Evolutionary conservation across 2,113 vertebrate genomes (phyloP), one percentile per base, ranked within the genome.

Genomic region (Cinclus cinclus): DNA sequence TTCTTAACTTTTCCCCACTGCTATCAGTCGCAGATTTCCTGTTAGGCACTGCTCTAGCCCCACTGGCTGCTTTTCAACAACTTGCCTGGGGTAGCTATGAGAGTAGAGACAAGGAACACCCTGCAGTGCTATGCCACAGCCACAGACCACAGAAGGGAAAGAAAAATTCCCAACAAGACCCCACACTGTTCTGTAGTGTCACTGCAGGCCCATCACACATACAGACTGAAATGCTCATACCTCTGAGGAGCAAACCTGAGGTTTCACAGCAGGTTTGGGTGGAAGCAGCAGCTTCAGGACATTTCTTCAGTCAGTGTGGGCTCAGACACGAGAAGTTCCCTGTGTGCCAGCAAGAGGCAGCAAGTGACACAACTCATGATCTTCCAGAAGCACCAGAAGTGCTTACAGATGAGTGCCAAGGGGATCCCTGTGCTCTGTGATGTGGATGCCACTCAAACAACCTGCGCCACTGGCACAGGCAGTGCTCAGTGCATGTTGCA

Each of bases 401-500:
- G 8, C 59, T 64, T 19, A 35, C 4, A 0, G 52, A 4, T 46
- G 28, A 11, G 25, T 64, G 59, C 83, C 33, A 23, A 55, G 60
- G 55, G 24, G 67, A 53, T 33, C 71, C 37, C 47, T 44, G 53
- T 33, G 19, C 35, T 53, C 22, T 39, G 63, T 10, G 27, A n/a
- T 2, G 0, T 44, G 79, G 79, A 23, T 73, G 55, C 42, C 30
- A 37, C 27, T n/a, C 5, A 6, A 58, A 50, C 23, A 44, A 12
- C 12, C 55, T 11, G n/a, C 35, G 4, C 2, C 8, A 35, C 22
- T 50, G 65, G 80, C 70, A 41, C 49, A 41, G 42, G 27, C n/a
- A 15, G 47, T 0, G 0, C 23, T 53, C 49, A 9, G 49, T 55
- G 28, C 31, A 10, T 10, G 10, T 23, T 13, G 11, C 4, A 4